Conservation (phyloP, 2,888 invertebrate species). For the Bellardia bayeri region DNA sequence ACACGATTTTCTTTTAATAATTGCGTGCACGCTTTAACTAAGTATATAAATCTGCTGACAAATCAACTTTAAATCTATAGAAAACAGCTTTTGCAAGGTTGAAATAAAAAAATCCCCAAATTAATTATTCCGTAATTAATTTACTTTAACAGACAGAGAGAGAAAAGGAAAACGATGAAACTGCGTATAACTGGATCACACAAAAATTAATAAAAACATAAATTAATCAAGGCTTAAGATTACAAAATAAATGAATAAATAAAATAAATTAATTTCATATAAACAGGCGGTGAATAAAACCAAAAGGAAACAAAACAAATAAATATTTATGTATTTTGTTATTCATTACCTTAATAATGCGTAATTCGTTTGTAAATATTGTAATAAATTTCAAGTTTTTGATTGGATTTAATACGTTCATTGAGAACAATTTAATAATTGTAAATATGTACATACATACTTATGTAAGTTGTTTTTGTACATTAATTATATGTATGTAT, state of each 20-base stretch:
- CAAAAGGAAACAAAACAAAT: not conserved
- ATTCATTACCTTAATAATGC: slow-evolving; percentile 25
- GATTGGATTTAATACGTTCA: slow-evolving; percentile 29
- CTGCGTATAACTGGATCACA: slow-evolving; percentile 12
- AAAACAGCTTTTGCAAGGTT: slow-evolving; percentile 29
- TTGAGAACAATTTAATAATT: slow-evolving; percentile 27
- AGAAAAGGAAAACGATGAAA: not conserved
- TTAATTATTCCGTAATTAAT: not conserved
- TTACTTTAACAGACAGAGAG: not conserved
- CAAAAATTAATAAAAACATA: not conserved
- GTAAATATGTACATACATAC: not conserved
- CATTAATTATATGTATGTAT: not conserved
- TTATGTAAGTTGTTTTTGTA: not conserved
- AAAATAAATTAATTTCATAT: not conserved
- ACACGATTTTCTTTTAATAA: too few relatives aligned
- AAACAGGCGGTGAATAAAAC: not conserved
- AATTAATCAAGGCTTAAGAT: too few relatives aligned
- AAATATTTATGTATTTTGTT: not conserved
- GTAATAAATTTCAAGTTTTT: slow-evolving; percentile 4
- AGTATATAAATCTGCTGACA: not conserved
- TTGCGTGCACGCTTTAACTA: too few relatives aligned
- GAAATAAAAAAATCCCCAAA: slow-evolving; percentile 19
- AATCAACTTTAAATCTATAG: not conserved
- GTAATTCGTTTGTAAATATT: slow-evolving; percentile 25
- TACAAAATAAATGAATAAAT: not conserved